Evolutionary conservation across 2,888 invertebrate species (phyloP), one percentile per base, ranked within the genome.

Genomic region (Smittia aterrima): DNA sequence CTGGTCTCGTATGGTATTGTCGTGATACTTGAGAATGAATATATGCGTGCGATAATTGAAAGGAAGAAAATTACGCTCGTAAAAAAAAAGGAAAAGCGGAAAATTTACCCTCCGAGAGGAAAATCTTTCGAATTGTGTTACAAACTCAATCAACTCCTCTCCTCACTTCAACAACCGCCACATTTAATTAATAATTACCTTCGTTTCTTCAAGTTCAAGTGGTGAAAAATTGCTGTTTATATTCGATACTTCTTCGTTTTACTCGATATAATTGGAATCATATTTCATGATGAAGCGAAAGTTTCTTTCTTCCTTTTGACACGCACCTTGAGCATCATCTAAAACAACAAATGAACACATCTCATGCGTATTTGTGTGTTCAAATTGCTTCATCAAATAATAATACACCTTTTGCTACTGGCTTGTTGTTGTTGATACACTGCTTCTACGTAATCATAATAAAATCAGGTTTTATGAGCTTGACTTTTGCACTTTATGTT

Each of bases 161-260:
- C 16, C 16, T 7, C 58, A 58, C 58, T 24, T 47, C n/a, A 9
- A 13, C 47, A 6, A 32, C 32, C 32, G 32, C 32, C 9, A 32
- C 47, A n/a, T 47, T 47, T 72, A 72, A 72, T 72, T 72, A 54
- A 72, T 72, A 72, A 72, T 72, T 72, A 32, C 72, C 72, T 72
- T 72, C 72, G 58, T 72, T 24, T 13, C 58, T 24, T 13, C 18
- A 32, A 6, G 16, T 11, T n/a, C 16, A 47, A 47, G 47, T n/a
- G n/a, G 47, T 47, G 16, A 32, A 32, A 32, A 32, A 32, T 3
- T 32, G 32, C 32, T 13, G 53, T n/a, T 47, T 47, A 20, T 18
- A 27, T 62, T 62, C 22, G 54, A 72, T 72, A 22, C 32, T 62
- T 25, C 16, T 40, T 38, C 24, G 13, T 20, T 9, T n/a, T 25